Base-by-base conservation (phyloP, 2,888 invertebrate genomes). In the Perizoma affinitatum region DNA sequence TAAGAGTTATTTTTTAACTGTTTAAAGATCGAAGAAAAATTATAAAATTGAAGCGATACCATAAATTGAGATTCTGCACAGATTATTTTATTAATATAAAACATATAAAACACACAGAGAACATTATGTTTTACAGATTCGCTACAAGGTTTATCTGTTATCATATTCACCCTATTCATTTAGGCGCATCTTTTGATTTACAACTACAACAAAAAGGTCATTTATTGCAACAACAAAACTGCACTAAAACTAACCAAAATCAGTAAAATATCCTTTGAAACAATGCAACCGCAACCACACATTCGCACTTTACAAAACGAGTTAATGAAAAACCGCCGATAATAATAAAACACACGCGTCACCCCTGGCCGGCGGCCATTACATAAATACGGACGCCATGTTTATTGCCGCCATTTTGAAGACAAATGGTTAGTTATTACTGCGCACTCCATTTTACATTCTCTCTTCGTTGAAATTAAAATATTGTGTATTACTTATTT, bases 371-470 rank as follows among this genome's bases (percentile, higher is more conserved):
- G 74, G 80, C 82, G 84, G 87, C 91, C 90, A 90, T 92, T 91
- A 90, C 90, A 92, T 92, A 92, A 92, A 92, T 92, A 90, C 90
- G 61, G 86, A 80, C 80, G 83, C 90, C 85, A 90, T 91, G 90
- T 91, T 92, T 91, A 92, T 90, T 91, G 87, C 92, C 86, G 77
- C 92, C 90, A 92, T 92, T 92, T 89, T 88, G 88, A 90, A 92
- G 92, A 92, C 91, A 92, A 91, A 92, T 91, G 90, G 92, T 85
- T 90, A 91, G 90, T 91, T 91, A 91, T 92, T 90, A 91, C 90
- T 82, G 83, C 83, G 84, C 82, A 86, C 86, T 90, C 83, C 86
- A 87, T 89, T 92, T 91, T 88, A 90, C 89, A 90, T 90, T 88
- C 87, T 83, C 85, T 83, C 83, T 84, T 84, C 83, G 82, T 82